Conservation (phyloP, 1,140 invertebrate genomes). For the Adelges cooleyi region DNA sequence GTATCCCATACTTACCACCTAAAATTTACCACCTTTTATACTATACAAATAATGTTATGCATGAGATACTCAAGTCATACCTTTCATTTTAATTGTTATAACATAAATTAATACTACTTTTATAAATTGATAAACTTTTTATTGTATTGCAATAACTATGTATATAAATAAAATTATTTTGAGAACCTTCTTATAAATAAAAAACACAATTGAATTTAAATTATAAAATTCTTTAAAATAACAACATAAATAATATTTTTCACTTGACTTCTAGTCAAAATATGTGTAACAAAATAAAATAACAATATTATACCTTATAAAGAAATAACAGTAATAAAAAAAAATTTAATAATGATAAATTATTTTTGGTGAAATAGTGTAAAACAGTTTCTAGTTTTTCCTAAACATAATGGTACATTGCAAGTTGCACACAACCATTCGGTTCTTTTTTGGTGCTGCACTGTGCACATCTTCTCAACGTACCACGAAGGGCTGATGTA, state of each 20-base stretch:
- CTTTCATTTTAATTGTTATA: not conserved
- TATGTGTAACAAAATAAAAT: not conserved
- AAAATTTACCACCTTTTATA: not conserved
- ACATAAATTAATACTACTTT: not conserved
- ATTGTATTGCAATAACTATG: not conserved
- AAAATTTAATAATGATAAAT: not conserved
- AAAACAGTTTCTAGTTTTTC: not conserved
- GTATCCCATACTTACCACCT: not conserved
- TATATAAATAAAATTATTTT: not conserved
- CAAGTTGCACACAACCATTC: constrained; percentile 9
- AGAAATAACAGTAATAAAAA: not conserved
- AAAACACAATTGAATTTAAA: not conserved
- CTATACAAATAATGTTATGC: too few relatives aligned
- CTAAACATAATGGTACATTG: constrained; percentile 2
- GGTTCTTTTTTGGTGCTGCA: constrained; percentile 22
- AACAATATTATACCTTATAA: not conserved
- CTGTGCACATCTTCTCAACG: not conserved
- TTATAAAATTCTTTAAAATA: not conserved
- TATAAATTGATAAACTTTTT: not conserved
- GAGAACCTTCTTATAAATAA: not conserved
- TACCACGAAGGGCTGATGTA: not conserved
- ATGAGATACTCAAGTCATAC: too few relatives aligned
- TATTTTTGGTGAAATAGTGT: not conserved
- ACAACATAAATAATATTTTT: too few relatives aligned
- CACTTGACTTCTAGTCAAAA: too few relatives aligned